Evolutionary conservation across 2,113 vertebrate species (phyloP).

Genomic region (Lepisosteus oculatus): DNA sequence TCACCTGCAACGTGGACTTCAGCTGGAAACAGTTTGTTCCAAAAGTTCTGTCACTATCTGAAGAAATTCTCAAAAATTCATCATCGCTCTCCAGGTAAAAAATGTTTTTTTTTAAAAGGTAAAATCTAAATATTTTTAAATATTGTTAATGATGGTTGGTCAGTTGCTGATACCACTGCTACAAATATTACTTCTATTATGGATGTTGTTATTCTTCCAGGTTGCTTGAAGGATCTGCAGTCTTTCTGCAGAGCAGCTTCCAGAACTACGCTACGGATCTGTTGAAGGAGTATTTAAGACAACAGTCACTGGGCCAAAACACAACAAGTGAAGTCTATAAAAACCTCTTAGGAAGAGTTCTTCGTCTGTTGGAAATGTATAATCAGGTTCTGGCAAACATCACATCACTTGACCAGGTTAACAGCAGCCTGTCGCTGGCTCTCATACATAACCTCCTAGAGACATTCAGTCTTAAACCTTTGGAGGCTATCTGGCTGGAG

Average conservation of each 20-base stretch:
- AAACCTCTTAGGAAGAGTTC: conserved; percentile 37
- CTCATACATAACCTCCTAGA: conserved; percentile 40
- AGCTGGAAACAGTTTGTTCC: conserved; percentile 29
- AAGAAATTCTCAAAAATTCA: conserved; percentile 25
- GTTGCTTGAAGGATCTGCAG: conserved; percentile 45
- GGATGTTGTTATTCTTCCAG: conserved; percentile 1
- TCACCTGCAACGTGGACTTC: conserved; percentile 28
- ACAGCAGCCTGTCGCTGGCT: conserved; percentile 31
- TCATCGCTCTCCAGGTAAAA: conserved; percentile 31
- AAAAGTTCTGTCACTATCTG: conserved; percentile 15
- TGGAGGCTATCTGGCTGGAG: conserved; percentile 38
- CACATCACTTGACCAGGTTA: conserved; percentile 20
- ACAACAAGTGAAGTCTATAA: not conserved
- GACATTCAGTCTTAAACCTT: conserved; percentile 42
- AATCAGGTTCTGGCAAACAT: conserved; percentile 29
- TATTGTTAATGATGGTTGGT: not conserved
- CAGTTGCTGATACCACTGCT: not conserved
- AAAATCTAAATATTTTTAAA: not conserved
- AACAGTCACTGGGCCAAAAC: no score
- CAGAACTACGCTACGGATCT: conserved; percentile 23
- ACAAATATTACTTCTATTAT: not conserved
- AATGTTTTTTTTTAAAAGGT: not conserved
- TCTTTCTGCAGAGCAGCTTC: conserved; percentile 48
- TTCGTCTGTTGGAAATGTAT: conserved; percentile 37
- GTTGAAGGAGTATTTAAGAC: conserved; percentile 11